A percentile compares a stretch with the other conserved stretches of the same genome.
Conservation (phyloP, 2,888 invertebrate genomes). For the Pyrrhia umbra region DNA sequence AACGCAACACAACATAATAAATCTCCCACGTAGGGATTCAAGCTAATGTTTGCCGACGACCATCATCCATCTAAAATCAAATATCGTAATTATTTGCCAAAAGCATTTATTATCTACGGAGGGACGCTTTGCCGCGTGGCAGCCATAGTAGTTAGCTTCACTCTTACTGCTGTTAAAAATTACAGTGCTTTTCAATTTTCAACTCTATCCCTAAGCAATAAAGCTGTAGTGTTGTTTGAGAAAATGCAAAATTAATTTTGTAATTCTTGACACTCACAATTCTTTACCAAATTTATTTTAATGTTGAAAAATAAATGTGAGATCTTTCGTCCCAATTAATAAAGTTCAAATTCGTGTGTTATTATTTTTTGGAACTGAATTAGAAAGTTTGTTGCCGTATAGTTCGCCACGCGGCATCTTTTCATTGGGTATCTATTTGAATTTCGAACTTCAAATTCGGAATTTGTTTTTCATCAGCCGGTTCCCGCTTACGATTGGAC, state of each 20-base stretch:
- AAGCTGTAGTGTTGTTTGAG: not conserved
- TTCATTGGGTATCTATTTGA: slow-evolving; percentile 89
- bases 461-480: slow-evolving; percentile 89
- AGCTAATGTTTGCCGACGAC: slow-evolving; percentile 82
- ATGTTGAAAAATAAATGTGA: not conserved
- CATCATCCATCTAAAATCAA: slow-evolving; percentile 89
- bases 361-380: slow-evolving; percentile 21
- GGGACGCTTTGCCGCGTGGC: slow-evolving; percentile 84
- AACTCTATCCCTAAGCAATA: not conserved
- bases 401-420: slow-evolving; percentile 84
- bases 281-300: slow-evolving; percentile 13
- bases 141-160: slow-evolving; percentile 63
- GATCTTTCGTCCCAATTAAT: slow-evolving; percentile 11
- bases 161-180: slow-evolving; percentile 43
- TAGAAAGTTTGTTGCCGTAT: slow-evolving; percentile 58
- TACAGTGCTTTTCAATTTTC: slow-evolving; percentile 9
- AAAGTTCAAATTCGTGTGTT: slow-evolving; percentile 46
- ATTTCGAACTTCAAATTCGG: slow-evolving; percentile 83
- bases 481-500: slow-evolving; percentile 82
- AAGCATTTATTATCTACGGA: slow-evolving; percentile 88
- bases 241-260: slow-evolving; percentile 33
- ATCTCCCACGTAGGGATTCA: slow-evolving; percentile 82
- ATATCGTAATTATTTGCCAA: slow-evolving; percentile 89
- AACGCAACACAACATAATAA: slow-evolving; percentile 67
- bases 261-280: slow-evolving; percentile 41